phyloP scores from a whole-genome alignment of 2,888 invertebrate species.

The Eupithecia insigniata region DNA sequence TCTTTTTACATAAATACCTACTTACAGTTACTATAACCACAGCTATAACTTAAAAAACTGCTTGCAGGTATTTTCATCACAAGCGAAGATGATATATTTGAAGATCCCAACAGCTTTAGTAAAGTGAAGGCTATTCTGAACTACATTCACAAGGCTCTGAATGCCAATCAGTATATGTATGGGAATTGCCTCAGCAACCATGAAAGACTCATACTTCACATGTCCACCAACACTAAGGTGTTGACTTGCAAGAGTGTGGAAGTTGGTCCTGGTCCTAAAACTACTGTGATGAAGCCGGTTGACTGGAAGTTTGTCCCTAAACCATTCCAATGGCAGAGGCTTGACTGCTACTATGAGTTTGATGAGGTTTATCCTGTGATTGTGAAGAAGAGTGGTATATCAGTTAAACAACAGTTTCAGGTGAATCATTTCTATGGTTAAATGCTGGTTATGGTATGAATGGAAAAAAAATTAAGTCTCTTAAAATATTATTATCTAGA shows the following conservation, averaged over 20 bases:
- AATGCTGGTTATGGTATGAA: not conserved
- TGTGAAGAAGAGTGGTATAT: slow-evolving; percentile 84
- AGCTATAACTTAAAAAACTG: not conserved
- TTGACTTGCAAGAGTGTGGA: slow-evolving; percentile 87
- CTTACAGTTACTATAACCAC: not conserved
- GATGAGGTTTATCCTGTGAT: slow-evolving; percentile 90
- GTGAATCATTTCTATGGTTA: slow-evolving; percentile 63
- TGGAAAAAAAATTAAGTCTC: not conserved
- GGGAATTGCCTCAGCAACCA: slow-evolving; percentile 80
- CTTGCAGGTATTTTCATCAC: slow-evolving; percentile 88
- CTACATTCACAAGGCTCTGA: slow-evolving; percentile 83
- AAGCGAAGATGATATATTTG: slow-evolving; percentile 86
- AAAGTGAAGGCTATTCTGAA: slow-evolving; percentile 85
- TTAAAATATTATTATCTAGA: not conserved
- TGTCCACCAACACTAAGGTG: slow-evolving; percentile 79
- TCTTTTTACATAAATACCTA: not conserved
- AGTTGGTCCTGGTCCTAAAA: slow-evolving; percentile 69
- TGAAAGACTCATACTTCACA: slow-evolving; percentile 88
- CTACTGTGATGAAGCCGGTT: slow-evolving; percentile 85
- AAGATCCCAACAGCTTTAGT: slow-evolving; percentile 80
- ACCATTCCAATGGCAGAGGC: slow-evolving; percentile 88
- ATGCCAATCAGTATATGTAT: slow-evolving; percentile 83
- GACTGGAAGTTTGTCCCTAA: slow-evolving; percentile 91
- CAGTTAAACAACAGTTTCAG: slow-evolving; percentile 88
- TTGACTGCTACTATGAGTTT: slow-evolving; percentile 90